A percentile compares a stretch with the other conserved stretches of the same genome.
Conservation (phyloP, 2,113 vertebrate genomes). For the Petroica traversi region DNA sequence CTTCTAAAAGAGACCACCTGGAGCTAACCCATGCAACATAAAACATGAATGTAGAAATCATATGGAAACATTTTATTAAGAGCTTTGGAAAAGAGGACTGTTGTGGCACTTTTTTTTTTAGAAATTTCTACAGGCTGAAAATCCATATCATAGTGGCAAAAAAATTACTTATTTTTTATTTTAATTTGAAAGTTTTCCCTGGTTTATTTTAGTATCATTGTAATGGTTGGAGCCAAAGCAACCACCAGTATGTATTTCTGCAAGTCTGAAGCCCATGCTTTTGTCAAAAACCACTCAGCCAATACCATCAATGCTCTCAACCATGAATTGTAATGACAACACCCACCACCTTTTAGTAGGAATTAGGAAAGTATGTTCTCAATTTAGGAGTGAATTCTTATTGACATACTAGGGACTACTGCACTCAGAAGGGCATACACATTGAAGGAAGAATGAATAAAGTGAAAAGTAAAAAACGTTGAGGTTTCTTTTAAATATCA, state of each 20-base stretch:
- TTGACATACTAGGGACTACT: background rate
- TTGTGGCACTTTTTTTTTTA: background rate
- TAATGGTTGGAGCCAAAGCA: background rate
- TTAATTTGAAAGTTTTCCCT: background rate
- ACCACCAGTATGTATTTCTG: background rate
- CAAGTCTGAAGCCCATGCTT: background rate
- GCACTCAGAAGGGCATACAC: background rate
- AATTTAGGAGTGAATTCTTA: background rate
- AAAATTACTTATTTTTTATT: background rate
- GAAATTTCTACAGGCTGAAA: background rate
- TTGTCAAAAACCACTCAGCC: background rate
- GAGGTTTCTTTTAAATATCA: background rate
- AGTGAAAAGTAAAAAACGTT: background rate
- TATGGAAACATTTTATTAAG: background rate
- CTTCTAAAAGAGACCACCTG: constrained; percentile 29
- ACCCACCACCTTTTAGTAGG: background rate
- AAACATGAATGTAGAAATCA: constrained; percentile 21
- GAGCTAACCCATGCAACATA: background rate
- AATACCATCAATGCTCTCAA: background rate
- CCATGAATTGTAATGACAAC: background rate
- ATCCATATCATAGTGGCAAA: background rate
- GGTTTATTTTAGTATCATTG: background rate
- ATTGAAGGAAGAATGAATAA: background rate
- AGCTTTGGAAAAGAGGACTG: background rate
- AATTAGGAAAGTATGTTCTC: background rate